Base-by-base conservation (phyloP, 2,113 vertebrate species). In the Psettodes erumei region DNA sequence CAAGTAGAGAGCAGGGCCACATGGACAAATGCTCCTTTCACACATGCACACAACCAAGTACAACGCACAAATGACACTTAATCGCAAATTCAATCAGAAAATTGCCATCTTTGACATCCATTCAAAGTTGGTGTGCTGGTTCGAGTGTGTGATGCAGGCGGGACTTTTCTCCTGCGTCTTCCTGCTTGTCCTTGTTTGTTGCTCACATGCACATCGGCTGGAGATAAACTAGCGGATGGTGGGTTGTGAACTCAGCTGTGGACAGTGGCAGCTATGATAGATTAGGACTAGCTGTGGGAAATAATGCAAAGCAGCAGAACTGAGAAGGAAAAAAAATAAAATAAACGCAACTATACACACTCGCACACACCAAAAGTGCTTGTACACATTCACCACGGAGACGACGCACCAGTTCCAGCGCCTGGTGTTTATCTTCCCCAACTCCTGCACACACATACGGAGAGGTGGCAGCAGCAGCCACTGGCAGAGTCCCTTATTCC, bases 361-460 rank as follows among this genome's bases (percentile, higher is more conserved):
- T 8, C 55, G 42, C 64, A 71, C 71, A 82, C 63, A 85, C 28
- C 37, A 48, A 60, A 30, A 23, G 69, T 18, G 21, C 48, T 62
- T 62, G 42, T 68, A 73, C 79, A 80, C 67, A 61, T 67, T 71
- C 69, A 71, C 79, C 63, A 77, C 61, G 27, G 59, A 81, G 75
- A 71, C n/a, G 48, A 81, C 71, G 81, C 87, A 83, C 73, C 73
- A 54, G 73, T 72, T 85, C 76, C 65, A 73, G 71, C 32, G 66
- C 55, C 56, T 81, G 58, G 63, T 84, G 86, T 89, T 92, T 88
- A 82, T 86, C 83, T 84, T 84, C 63, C 45, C 54, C 43, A 33
- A 74, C 75, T 84, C 50, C 73, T 68, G 78, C 82, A 75, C 72
- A 79, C 81, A 74, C 72, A 71, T 25, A 65, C 42, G 50, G 64